phyloP scores from a whole-genome alignment of 2,888 invertebrate genomes.

The Halictus ligatus region DNA sequence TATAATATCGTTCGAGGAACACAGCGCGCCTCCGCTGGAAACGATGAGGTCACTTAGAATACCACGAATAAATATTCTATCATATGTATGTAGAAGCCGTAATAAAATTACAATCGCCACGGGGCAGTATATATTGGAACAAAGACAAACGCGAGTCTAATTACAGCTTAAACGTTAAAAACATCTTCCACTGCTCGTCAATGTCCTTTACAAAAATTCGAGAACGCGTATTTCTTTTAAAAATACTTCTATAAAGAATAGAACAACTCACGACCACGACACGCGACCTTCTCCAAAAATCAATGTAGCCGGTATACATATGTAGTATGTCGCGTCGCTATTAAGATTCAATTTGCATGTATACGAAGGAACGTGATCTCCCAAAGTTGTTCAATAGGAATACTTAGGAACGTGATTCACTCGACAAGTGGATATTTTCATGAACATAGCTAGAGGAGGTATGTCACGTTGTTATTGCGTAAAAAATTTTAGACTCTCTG shows the following conservation, averaged over 20 bases:
- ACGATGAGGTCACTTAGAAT: neutral
- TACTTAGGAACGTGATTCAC: conserved; percentile 62
- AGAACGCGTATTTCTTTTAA: conserved; percentile 27
- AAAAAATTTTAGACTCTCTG: conserved; percentile 71
- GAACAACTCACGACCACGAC: conserved; percentile 15
- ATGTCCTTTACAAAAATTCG: conserved; percentile 45
- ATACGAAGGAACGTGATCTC: conserved; percentile 63
- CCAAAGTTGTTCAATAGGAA: conserved; percentile 48
- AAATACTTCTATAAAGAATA: conserved; percentile 49
- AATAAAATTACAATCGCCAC: neutral
- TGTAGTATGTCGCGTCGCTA: conserved; percentile 42
- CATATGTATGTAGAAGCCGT: neutral
- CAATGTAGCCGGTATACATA: conserved; percentile 59
- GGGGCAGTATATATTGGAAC: neutral
- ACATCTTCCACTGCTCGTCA: conserved; percentile 24
- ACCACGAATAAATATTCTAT: neutral
- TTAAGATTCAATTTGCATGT: conserved; percentile 49
- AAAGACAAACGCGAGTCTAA: conserved; percentile 45
- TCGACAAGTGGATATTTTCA: conserved; percentile 55
- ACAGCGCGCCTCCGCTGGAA: neutral
- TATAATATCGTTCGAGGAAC: neutral
- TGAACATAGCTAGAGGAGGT: conserved; percentile 51
- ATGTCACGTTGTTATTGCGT: conserved; percentile 43
- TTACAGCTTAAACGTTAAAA: conserved; percentile 55
- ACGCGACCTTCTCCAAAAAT: conserved; percentile 22